These are phyloP conservation scores for Nibea albiflora DNA, from an alignment of 2,113 vertebrate genomes.

Conservation along the genomic window DNA sequence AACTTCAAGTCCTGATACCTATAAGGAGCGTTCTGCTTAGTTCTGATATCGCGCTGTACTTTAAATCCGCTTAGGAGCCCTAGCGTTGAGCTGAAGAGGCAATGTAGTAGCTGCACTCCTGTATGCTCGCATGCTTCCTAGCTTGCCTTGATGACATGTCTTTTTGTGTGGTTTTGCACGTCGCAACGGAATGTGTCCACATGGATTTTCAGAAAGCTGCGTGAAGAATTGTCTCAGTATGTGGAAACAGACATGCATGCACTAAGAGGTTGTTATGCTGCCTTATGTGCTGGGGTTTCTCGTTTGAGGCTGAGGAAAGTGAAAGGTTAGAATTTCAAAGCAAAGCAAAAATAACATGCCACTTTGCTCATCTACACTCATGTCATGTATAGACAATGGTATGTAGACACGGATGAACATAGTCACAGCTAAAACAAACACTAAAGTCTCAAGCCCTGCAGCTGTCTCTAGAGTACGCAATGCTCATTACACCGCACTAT, in stretches of 20 bases:
- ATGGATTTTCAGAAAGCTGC: conserved; percentile 42
- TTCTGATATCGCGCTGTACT: conserved; percentile 56
- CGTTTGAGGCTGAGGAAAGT: conserved; percentile 2
- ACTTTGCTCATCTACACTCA: background rate
- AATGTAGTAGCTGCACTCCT: conserved; percentile 14
- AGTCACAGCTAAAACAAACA: conserved; percentile 30
- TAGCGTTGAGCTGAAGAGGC: conserved; percentile 40
- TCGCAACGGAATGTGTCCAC: conserved; percentile 49
- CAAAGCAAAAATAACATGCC: background rate
- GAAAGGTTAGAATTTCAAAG: background rate
- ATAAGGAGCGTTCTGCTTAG: conserved; percentile 71
- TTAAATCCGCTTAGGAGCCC: conserved; percentile 74
- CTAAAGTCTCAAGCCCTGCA: conserved; percentile 1
- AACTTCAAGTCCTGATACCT: conserved; percentile 66
- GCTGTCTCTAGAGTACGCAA: conserved; percentile 15
- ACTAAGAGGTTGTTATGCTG: conserved; percentile 23
- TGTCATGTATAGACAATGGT: background rate
- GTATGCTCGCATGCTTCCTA: conserved; percentile 27
- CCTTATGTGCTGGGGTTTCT: background rate
- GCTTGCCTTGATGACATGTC: conserved; percentile 39
- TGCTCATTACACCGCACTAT: conserved; percentile 10
- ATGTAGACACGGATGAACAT: background rate
- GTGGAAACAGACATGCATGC: conserved; percentile 42
- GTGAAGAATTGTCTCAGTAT: conserved; percentile 36
- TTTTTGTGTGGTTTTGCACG: conserved; percentile 48